A percentile compares a stretch with the other conserved stretches of the same genome.
These are phyloP conservation scores for Brachypteracias leptosomus DNA, from an alignment of 2,113 vertebrate genomes.

Conservation along the genomic window DNA sequence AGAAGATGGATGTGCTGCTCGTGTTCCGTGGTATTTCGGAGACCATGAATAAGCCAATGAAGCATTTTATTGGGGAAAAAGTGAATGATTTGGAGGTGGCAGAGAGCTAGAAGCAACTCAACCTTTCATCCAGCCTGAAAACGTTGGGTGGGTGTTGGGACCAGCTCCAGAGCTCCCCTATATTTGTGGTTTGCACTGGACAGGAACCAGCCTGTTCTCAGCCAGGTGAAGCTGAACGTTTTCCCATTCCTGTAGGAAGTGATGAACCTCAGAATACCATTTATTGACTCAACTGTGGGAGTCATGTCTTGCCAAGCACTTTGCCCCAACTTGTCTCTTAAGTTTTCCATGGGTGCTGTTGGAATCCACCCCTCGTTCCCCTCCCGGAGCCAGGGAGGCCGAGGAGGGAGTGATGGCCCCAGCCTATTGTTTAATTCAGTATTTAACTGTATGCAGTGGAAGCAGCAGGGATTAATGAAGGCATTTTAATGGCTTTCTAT, in stretches of 20 bases:
- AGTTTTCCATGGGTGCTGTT: neutral
- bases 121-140: neutral
- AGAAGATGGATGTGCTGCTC: neutral
- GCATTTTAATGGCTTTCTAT: neutral
- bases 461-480: constrained; percentile 47
- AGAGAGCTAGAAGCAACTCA: neutral
- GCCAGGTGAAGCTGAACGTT: neutral
- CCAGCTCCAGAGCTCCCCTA: neutral
- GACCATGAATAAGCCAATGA: neutral
- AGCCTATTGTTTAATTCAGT: neutral
- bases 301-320: neutral
- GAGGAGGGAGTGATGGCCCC: constrained; percentile 34
- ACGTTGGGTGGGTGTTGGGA: neutral
- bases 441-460: constrained; percentile 38
- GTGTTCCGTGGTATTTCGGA: neutral
- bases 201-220: neutral
- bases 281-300: neutral
- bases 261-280: neutral
- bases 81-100: neutral
- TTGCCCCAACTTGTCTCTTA: constrained; percentile 39
- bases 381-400: constrained; percentile 7
- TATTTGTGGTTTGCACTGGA: neutral
- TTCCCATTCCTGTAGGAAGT: neutral
- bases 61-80: neutral
- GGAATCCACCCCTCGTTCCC: neutral